Evolutionary conservation across 1,140 invertebrate genomes (phyloP), one percentile per base, ranked within the genome.

Genomic region (Carposina sasakii): DNA sequence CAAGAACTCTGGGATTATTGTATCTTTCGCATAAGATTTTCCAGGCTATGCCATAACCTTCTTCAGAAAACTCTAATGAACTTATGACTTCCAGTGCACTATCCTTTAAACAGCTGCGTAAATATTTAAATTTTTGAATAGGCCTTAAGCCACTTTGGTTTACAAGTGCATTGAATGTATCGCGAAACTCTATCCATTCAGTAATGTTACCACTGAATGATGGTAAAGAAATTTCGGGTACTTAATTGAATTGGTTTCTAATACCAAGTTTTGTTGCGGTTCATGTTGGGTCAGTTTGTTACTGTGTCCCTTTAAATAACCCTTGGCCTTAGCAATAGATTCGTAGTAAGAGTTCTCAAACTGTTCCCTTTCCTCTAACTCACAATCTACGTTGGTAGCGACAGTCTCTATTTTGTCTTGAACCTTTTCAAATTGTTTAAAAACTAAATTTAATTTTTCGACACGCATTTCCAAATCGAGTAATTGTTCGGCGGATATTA

Each of bases 1-100:
- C 19, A 19, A 37, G 34, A 4, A 37, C 34, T 37, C 13, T 37
- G 17, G 19, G 34, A 37, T 37, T 37, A n/a, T 37, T 37, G n/a
- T 17, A 37, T 8, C 34, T 3, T 20, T 37, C 34, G 4, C 34
- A 37, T 19, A 37, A n/a, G 2, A 37, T 15, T 19, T 20, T 8
- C 34, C 34, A 37, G 2, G 34, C 19, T 17, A 37, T 19, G 2
- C 5, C 4, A 37, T 20, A 37, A n/a, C 5, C 20, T 2, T 19
- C 16, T 13, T 37, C 34, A 19, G 15, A 37, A 37, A 19, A 37
- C 15, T 37, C 34, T 19, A 37, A n/a, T 19, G 34, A 16, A n/a
- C 15, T n/a, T 19, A 37, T n/a, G 17, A 37, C 34, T 15, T 37
- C 19, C 5, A 37, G n/a, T 6, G 34, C 34, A n/a, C 34, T 37